Evolutionary conservation across 2,888 invertebrate genomes (phyloP), one percentile per base, ranked within the genome.

Genomic region (Agrotis ipsilon): DNA sequence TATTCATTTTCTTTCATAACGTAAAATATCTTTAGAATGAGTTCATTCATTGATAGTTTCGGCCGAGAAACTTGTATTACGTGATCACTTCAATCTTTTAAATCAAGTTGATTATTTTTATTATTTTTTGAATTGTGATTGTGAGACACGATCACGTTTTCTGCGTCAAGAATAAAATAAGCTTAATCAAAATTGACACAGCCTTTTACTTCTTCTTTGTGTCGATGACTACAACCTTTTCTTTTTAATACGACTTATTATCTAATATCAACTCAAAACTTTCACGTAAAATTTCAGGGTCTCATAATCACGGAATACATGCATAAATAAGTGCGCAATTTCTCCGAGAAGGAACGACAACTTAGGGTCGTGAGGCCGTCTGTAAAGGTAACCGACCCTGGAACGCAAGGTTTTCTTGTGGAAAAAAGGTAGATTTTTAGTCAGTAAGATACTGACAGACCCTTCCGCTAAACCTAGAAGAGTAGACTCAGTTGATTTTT

Each of bases 1-100:
- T 58, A 61, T 43, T 21, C 2, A 46, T 49, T 52, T 70, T 27
- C 46, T 13, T 70, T 27, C 43, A 32, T 6, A n/a, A 45, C 52
- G 58, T 46, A 61, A 61, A 69, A 61, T 43, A 58, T 46, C 19
- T 51, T n/a, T 59, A 45, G 45, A 78, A 75, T 71, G 54, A 54
- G 58, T 54, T 39, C 59, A 75, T 78, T 75, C 72, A 75, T 78
- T 78, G 78, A 61, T 70, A 54, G 48, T 60, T 71, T 39, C 13
- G 32, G 52, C 48, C 5, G 3, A 46, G 78, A 69, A 63, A 62
- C 52, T 54, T 49, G 24, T 49, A 24, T 54, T 58, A 61, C 69
- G 48, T 67, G 58, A 58, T 32, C 24, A 18, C 18, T 48, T 13
- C 7, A 14, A 66, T n/a, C 46, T 75, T 14, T 58, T n/a, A n/a